Conservation (phyloP, 2,888 invertebrate genomes). For the Arctia plantaginis region DNA sequence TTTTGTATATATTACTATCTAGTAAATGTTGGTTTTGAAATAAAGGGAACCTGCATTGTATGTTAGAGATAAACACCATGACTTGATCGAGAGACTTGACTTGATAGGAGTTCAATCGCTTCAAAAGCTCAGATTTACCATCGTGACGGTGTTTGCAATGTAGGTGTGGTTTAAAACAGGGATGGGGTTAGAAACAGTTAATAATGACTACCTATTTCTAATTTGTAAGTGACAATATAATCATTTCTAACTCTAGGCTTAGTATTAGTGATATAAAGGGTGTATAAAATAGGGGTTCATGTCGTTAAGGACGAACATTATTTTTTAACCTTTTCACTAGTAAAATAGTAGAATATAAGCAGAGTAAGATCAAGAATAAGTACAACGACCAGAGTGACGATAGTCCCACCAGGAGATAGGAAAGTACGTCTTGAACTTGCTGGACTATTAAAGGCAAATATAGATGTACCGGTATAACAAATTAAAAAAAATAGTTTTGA, state of each 20-base stretch:
- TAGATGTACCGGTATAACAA: not conserved
- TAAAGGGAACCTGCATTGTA: not conserved
- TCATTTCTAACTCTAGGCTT: not conserved
- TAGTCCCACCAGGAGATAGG: not conserved
- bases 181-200: not conserved
- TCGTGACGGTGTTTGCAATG: not conserved
- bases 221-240: not conserved
- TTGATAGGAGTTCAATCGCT: not conserved
- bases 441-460: not conserved
- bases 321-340: not conserved
- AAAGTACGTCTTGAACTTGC: not conserved
- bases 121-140: not conserved
- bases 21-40: not conserved
- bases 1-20: not conserved
- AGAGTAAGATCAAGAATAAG: not conserved
- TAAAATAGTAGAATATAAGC: not conserved
- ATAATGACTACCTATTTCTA: not conserved
- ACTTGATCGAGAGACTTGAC: not conserved
- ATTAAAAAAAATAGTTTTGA: not conserved
- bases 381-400: not conserved
- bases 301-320: not conserved
- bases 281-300: not conserved
- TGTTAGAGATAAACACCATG: not conserved
- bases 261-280: not conserved
- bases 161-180: not conserved